Evolutionary conservation across 2,797 vertebrate genomes (phyloP).

Genomic region (Lacerta bilineata): DNA sequence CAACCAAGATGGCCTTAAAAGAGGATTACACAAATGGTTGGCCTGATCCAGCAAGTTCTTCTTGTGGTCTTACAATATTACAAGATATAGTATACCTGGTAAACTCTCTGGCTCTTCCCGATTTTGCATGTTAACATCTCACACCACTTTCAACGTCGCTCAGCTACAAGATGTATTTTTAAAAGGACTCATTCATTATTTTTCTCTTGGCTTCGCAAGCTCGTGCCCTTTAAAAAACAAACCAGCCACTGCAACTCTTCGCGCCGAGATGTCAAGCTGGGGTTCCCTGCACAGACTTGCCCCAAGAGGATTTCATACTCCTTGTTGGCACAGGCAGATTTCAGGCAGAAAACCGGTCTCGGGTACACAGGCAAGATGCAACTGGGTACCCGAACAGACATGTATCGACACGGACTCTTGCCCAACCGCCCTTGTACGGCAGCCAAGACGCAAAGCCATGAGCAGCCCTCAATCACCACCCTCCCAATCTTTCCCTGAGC

Average conservation of each 20-base stretch:
- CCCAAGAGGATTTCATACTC: neutral
- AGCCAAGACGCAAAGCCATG: constrained; percentile 24
- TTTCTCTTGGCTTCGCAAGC: neutral
- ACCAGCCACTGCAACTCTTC: neutral
- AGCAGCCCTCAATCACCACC: constrained; percentile 19
- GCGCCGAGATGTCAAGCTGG: neutral
- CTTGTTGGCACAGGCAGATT: neutral
- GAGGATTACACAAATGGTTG: no score
- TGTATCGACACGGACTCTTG: constrained; percentile 41
- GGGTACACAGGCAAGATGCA: neutral
- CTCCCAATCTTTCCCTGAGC: neutral
- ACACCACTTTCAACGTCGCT: neutral
- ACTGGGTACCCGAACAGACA: neutral
- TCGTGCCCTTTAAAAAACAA: neutral
- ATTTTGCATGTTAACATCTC: neutral
- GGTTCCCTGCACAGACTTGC: neutral
- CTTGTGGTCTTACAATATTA: neutral
- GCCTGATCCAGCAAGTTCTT: no score
- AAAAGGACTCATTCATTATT: neutral
- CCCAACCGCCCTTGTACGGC: neutral
- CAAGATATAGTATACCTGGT: neutral
- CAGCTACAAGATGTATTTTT: neutral
- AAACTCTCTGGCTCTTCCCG: neutral
- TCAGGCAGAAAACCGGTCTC: neutral
- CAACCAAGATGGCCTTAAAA: no score